Percentiles rank a stretch among this genome's conserved stretches.
These are phyloP conservation scores for Tethya wilhelma DNA, from an alignment of 37 sponge, comb jelly and placozoan species.

Conservation along the genomic window DNA sequence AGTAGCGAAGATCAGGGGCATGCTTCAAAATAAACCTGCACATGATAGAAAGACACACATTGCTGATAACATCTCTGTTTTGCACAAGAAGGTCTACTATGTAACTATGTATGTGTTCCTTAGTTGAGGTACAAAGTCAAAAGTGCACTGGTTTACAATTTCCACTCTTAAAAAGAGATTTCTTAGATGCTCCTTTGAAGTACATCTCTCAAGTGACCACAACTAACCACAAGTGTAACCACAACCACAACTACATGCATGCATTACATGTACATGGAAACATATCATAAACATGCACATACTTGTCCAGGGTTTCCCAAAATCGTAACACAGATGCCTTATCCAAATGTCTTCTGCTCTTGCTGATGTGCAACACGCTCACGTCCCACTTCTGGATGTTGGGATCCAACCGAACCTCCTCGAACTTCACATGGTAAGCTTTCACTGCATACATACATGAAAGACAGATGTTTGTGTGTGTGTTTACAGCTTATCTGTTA, in stretches of 20 bases:
- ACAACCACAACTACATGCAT: too few species aligned
- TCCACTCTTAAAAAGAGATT: background rate
- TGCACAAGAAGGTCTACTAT: too few species aligned
- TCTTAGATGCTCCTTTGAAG: too few species aligned
- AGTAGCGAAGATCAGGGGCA: constrained; percentile 77
- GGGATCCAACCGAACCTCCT: constrained; percentile 73
- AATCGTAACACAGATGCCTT: constrained; percentile 83
- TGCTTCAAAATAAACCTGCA: constrained; percentile 85
- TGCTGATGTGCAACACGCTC: constrained; percentile 84
- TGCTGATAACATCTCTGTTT: too few species aligned
- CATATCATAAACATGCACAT: constrained; percentile 18
- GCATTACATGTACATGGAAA: background rate
- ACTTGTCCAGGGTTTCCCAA: constrained; percentile 96
- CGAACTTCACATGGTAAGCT: constrained; percentile 94
- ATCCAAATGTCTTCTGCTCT: constrained; percentile 90
- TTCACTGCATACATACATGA: constrained; percentile 68
- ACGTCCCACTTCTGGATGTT: constrained; percentile 98
- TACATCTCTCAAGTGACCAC: too few species aligned
- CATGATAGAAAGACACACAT: too few species aligned
- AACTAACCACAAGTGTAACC: too few species aligned
- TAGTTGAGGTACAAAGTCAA: too few species aligned
- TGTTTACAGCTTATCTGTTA: too few species aligned
- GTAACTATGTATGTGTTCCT: too few species aligned
- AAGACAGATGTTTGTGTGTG: too few species aligned
- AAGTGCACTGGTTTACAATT: too few species aligned